These are phyloP conservation scores for Phymastichus coffea DNA, from an alignment of 1,140 invertebrate genomes.

Conservation along the genomic window DNA sequence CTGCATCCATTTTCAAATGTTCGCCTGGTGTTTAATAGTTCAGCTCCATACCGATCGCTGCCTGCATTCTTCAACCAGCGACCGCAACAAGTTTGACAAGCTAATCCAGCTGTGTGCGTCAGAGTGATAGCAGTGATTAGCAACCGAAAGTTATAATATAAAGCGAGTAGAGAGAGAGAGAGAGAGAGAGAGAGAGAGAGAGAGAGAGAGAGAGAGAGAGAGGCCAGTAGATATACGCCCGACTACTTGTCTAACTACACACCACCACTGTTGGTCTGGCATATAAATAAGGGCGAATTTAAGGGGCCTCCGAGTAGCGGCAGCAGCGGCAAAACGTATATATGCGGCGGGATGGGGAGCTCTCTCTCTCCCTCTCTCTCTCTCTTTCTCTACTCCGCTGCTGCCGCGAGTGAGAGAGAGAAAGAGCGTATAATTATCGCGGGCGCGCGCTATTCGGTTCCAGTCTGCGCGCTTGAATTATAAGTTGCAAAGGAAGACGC, in stretches of 20 bases:
- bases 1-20: conserved; percentile 15
- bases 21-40: background rate
- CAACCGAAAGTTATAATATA: too few species aligned
- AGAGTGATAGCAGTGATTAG: too few species aligned
- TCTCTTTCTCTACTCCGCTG: too few species aligned
- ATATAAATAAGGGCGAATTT: conserved; percentile 57
- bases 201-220: too few species aligned
- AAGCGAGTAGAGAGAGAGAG: too few species aligned
- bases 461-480: conserved; percentile 58
- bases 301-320: conserved; percentile 40
- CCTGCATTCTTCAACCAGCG: too few species aligned
- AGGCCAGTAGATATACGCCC: background rate
- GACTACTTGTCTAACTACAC: too few species aligned
- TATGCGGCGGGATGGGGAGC: conserved; percentile 35
- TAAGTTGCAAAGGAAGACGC: conserved; percentile 57
- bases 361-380: too few species aligned
- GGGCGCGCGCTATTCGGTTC: conserved; percentile 54
- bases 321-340: background rate
- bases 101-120: conserved; percentile 8
- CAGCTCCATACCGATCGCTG: too few species aligned
- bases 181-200: too few species aligned
- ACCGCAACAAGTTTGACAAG: background rate
- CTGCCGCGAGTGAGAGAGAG: conserved; percentile 33
- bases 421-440: conserved; percentile 56
- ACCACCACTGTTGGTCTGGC: too few species aligned